Conservation (phyloP, 2,797 vertebrate species). For the Megaceryle alcyon region DNA sequence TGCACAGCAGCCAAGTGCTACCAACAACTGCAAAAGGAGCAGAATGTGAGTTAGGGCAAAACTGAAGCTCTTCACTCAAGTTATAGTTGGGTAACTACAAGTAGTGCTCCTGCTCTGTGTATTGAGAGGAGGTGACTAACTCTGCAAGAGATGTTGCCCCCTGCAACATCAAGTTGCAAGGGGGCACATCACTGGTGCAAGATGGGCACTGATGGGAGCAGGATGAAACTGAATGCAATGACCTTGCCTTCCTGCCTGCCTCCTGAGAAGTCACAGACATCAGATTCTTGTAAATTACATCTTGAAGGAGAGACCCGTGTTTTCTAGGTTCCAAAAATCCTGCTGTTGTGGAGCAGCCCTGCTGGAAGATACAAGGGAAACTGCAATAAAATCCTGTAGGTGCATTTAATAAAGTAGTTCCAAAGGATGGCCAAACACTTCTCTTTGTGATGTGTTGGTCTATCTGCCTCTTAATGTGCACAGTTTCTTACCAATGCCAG, state of each 20-base stretch:
- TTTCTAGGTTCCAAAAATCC: background rate
- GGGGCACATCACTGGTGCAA: too few species aligned
- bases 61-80: background rate
- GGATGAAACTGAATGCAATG: background rate
- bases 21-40: background rate
- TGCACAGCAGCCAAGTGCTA: background rate
- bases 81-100: background rate
- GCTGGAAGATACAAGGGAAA: background rate
- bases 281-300: background rate
- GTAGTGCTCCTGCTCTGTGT: background rate
- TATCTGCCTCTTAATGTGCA: background rate
- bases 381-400: background rate
- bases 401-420: background rate
- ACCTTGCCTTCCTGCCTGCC: background rate
- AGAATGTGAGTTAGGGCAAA: background rate
- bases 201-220: background rate
- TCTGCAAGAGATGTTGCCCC: background rate
- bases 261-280: background rate
- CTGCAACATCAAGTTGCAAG: too few species aligned
- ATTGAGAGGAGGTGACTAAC: background rate
- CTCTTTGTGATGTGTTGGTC: background rate
- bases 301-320: rapidly evolving
- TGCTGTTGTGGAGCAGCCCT: background rate
- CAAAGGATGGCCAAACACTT: background rate
- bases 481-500: background rate